Percentiles rank a stretch among this genome's conserved stretches.
Conservation (phyloP, 2,888 invertebrate genomes). For the Ashinkailepas kermadecensis region DNA sequence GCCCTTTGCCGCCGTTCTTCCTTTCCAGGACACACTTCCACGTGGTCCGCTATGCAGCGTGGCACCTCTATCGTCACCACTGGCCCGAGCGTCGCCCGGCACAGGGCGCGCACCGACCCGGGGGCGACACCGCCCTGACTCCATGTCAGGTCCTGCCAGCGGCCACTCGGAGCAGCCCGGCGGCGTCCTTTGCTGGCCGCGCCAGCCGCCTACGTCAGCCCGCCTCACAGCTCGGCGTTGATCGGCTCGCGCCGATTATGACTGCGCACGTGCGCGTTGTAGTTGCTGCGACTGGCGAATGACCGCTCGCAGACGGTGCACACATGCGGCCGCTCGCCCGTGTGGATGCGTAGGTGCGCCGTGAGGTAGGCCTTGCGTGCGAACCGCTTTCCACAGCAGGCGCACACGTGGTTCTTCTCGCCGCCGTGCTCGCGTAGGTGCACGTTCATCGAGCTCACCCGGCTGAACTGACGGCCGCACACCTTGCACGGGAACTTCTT, state of each 20-base stretch:
- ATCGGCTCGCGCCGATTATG: constrained; percentile 5
- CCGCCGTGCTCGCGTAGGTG: constrained; percentile 78
- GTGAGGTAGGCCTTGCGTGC: constrained; percentile 79
- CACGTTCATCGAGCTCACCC: constrained; percentile 78
- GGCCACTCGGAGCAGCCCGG: too few species aligned
- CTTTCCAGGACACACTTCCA: too few species aligned
- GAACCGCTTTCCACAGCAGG: constrained; percentile 71
- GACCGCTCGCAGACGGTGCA: constrained; percentile 70
- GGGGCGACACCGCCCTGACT: too few species aligned
- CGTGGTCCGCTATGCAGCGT: too few species aligned
- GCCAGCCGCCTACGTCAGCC: too few species aligned
- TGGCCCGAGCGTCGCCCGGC: too few species aligned
- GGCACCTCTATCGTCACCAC: too few species aligned
- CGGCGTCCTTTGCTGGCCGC: too few species aligned
- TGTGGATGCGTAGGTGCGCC: constrained; percentile 78
- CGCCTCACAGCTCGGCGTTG: constrained; percentile 7
- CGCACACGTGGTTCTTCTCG: constrained; percentile 67
- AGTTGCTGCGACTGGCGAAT: constrained; percentile 34
- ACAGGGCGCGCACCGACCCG: too few species aligned
- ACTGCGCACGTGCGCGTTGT: constrained; percentile 33
- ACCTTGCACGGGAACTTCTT: constrained; percentile 81
- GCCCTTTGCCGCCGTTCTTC: too few species aligned
- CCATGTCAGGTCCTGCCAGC: too few species aligned
- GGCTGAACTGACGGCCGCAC: constrained; percentile 79
- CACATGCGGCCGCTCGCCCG: constrained; percentile 68